phyloP scores from a whole-genome alignment of 2,888 invertebrate genomes.

The Galerucella calmariensis region DNA sequence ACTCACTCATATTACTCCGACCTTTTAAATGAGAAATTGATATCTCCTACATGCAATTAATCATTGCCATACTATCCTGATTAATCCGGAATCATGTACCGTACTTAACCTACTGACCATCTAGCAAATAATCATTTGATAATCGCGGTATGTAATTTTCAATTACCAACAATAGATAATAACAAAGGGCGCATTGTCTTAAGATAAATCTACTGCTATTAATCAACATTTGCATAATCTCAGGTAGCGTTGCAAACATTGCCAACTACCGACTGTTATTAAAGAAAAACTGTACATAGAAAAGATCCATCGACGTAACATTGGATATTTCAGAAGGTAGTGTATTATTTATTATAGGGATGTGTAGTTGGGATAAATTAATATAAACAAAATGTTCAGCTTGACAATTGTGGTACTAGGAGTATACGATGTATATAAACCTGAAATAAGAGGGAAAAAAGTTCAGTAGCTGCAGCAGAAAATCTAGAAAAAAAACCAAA shows the following conservation, averaged over 20 bases:
- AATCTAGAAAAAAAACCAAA: too few species aligned
- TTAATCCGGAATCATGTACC: constrained; percentile 28
- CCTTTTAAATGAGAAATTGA: background rate
- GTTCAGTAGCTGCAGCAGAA: too few species aligned
- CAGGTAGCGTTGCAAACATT: constrained; percentile 32
- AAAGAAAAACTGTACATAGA: constrained; percentile 17
- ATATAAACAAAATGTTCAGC: background rate
- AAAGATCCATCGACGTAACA: constrained; percentile 9
- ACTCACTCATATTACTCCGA: background rate
- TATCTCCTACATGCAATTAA: constrained; percentile 11
- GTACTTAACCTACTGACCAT: constrained; percentile 31
- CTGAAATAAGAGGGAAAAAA: too few species aligned
- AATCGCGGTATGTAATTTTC: constrained; percentile 24
- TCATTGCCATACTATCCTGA: constrained; percentile 20
- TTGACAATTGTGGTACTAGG: background rate
- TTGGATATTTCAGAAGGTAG: background rate
- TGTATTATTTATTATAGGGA: background rate
- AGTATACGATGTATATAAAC: too few species aligned
- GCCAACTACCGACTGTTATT: constrained; percentile 20
- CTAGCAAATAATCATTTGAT: constrained; percentile 25
- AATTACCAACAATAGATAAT: constrained; percentile 35
- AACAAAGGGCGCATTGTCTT: constrained; percentile 37
- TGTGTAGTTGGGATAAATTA: background rate
- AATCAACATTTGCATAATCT: constrained; percentile 44
- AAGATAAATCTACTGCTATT: constrained; percentile 38